A percentile compares a stretch with the other conserved stretches of the same genome.
Evolutionary conservation across 2,888 invertebrate species (phyloP).

Genomic region (Philaethria dido): DNA sequence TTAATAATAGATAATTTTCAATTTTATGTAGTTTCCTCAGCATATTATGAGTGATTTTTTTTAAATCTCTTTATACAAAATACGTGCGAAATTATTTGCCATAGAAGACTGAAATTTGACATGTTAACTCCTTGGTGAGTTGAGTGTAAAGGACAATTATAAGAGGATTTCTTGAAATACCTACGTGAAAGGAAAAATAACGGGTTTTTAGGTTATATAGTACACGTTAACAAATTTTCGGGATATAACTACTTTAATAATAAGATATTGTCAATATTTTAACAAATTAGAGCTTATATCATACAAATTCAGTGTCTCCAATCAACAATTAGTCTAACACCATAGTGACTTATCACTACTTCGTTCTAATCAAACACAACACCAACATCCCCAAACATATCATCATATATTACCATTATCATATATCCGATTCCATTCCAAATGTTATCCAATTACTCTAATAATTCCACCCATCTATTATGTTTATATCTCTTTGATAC

Average conservation of each 20-base stretch:
- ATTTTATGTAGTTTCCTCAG: neutral
- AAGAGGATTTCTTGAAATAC: too few species aligned
- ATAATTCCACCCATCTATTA: slow-evolving; percentile 51
- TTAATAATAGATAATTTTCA: neutral
- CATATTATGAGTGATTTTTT: neutral
- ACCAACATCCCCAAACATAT: neutral
- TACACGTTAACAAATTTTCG: too few species aligned
- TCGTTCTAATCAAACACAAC: neutral
- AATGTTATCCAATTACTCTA: slow-evolving; percentile 16
- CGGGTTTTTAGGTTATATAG: too few species aligned
- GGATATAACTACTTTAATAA: too few species aligned
- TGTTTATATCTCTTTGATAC: slow-evolving; percentile 53
- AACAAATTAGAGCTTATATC: too few species aligned
- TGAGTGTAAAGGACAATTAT: too few species aligned
- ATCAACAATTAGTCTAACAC: neutral
- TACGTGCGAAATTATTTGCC: too few species aligned
- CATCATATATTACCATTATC: neutral
- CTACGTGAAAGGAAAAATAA: too few species aligned
- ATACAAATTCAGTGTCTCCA: neutral
- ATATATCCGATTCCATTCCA: neutral
- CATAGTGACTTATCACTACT: neutral
- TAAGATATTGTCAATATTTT: neutral
- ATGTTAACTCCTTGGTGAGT: too few species aligned
- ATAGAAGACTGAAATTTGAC: too few species aligned
- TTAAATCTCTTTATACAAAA: too few species aligned